These are phyloP conservation scores for Eudasyphora cyanicolor DNA, from an alignment of 2,888 invertebrate species.

Conservation along the genomic window DNA sequence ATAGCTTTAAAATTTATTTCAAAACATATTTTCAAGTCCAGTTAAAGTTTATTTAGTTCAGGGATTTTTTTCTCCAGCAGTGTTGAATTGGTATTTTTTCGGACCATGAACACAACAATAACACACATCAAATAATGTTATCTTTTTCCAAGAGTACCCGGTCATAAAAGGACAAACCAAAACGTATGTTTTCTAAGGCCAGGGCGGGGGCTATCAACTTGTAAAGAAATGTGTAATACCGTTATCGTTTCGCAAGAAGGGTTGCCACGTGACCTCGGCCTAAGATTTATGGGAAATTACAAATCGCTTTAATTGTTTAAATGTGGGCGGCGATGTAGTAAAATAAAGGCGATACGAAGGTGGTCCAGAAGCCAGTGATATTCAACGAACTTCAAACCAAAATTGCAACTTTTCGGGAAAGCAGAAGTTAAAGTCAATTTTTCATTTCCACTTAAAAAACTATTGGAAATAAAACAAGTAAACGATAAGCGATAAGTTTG, in stretches of 20 bases:
- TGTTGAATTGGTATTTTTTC: not conserved
- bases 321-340: too few relatives aligned
- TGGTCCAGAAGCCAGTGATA: too few relatives aligned
- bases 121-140: conserved; percentile 48
- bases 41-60: conserved; percentile 28
- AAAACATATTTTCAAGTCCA: conserved; percentile 52
- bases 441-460: too few relatives aligned
- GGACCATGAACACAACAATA: not conserved
- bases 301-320: too few relatives aligned
- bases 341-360: too few relatives aligned
- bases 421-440: too few relatives aligned
- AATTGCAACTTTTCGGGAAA: too few relatives aligned
- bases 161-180: conserved; percentile 35
- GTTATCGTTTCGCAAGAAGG: not conserved
- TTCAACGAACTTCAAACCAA: too few relatives aligned
- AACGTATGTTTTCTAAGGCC: conserved; percentile 33
- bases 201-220: not conserved
- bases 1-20: conserved; percentile 52
- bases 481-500: too few relatives aligned
- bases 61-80: not conserved
- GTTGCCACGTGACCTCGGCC: conserved; percentile 16
- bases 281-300: conserved; percentile 53
- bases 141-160: conserved; percentile 27
- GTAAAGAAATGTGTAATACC: not conserved
- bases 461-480: too few relatives aligned